These are phyloP conservation scores for Metellina segmentata DNA, from an alignment of 2,888 invertebrate species.

Conservation along the genomic window DNA sequence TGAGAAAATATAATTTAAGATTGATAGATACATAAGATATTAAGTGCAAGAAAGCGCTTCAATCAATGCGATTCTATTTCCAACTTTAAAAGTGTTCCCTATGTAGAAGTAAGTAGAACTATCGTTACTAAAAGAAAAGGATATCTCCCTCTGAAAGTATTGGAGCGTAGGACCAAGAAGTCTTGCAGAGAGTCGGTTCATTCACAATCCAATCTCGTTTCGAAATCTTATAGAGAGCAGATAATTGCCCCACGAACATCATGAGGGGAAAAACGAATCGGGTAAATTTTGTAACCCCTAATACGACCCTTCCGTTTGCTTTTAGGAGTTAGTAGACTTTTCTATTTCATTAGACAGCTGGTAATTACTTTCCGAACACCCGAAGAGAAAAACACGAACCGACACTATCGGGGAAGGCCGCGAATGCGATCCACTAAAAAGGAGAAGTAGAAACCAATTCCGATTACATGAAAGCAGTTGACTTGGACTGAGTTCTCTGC, in stretches of 20 bases:
- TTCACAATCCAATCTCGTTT: conserved; percentile 30
- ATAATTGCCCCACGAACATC: conserved; percentile 48
- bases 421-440: background rate
- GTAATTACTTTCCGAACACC: conserved; percentile 58
- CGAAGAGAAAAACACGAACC: conserved; percentile 51
- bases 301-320: background rate
- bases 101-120: background rate
- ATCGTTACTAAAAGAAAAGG: background rate
- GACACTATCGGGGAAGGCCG: conserved; percentile 37
- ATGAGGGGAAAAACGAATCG: conserved; percentile 12
- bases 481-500: too few relatives aligned
- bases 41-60: too few relatives aligned
- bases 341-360: conserved; percentile 67
- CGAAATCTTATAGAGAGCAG: conserved; percentile 25
- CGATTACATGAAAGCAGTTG: background rate
- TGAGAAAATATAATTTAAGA: too few relatives aligned
- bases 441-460: conserved; percentile 2
- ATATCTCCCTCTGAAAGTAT: background rate
- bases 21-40: too few relatives aligned
- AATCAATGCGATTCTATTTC: too few relatives aligned
- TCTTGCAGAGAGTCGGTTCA: background rate
- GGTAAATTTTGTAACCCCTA: conserved; percentile 9
- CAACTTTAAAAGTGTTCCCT: too few relatives aligned
- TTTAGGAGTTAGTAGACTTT: conserved; percentile 48
- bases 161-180: background rate